Conservation (phyloP, 1,140 invertebrate genomes). For the Ceratosolen solmsi region DNA sequence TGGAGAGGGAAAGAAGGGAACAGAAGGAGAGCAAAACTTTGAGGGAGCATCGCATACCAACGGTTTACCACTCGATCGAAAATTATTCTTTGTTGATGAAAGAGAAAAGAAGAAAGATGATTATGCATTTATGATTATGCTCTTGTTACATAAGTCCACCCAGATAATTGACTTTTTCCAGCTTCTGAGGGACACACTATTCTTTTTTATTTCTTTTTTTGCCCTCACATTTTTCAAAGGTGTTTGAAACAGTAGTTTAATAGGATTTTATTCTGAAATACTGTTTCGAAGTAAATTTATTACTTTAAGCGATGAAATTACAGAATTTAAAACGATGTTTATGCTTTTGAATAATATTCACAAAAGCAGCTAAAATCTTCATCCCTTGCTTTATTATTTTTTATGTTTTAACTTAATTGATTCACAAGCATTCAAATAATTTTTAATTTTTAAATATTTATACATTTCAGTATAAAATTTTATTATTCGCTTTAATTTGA, state of each 20-base stretch:
- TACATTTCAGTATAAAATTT: not conserved
- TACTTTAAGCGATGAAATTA: slow-evolving; percentile 9
- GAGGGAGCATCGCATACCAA: slow-evolving; percentile 40
- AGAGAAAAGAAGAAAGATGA: slow-evolving; percentile 12
- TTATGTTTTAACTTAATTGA: not conserved
- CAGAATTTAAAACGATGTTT: slow-evolving; percentile 26
- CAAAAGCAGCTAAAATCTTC: not conserved
- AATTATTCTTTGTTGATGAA: slow-evolving; percentile 46
- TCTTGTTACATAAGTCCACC: slow-evolving; percentile 37
- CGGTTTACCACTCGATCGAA: slow-evolving; percentile 37
- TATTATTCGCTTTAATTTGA: not conserved
- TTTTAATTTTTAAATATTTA: not conserved
- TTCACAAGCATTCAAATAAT: not conserved
- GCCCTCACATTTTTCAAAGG: not conserved
- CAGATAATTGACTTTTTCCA: slow-evolving; percentile 36
- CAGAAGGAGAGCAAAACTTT: slow-evolving; percentile 21
- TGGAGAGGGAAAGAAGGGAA: slow-evolving; percentile 17
- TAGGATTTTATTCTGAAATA: not conserved
- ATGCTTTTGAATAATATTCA: slow-evolving; percentile 7
- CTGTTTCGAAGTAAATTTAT: slow-evolving; percentile 28
- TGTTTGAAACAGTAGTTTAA: slow-evolving; percentile 25
- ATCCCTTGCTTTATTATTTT: not conserved
- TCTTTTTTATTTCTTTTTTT: slow-evolving; percentile 29
- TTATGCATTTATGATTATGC: slow-evolving; percentile 34
- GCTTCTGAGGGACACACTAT: slow-evolving; percentile 25